Conservation (phyloP, 1,140 invertebrate species). For the Eurosta solidaginis region DNA sequence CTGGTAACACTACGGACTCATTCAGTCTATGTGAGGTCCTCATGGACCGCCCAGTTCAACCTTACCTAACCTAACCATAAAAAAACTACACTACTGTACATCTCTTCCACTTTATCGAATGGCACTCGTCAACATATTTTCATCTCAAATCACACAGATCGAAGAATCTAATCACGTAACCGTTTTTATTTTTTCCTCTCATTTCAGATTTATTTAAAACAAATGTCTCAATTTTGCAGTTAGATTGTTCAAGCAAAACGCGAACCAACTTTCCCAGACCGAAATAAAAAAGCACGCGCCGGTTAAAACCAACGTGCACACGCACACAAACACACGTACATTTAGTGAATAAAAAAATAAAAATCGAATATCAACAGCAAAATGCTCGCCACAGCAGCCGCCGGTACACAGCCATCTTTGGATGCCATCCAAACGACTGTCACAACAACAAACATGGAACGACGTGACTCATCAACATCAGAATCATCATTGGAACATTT, state of each 20-base stretch:
- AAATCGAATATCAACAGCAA: constrained; percentile 8
- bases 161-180: constrained; percentile 18
- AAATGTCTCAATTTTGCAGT: neutral
- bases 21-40: too few relatives aligned
- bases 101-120: neutral
- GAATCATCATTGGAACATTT: constrained; percentile 58
- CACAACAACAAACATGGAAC: constrained; percentile 44
- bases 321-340: neutral
- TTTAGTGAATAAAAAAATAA: neutral
- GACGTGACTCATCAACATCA: constrained; percentile 54
- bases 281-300: neutral
- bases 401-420: neutral
- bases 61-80: too few relatives aligned
- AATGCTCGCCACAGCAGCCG: constrained; percentile 32
- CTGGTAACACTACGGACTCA: too few relatives aligned
- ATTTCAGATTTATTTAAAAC: constrained; percentile 11
- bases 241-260: neutral
- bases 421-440: neutral
- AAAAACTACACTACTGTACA: too few relatives aligned
- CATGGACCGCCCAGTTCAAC: too few relatives aligned
- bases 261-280: neutral
- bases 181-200: constrained; percentile 10
- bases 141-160: constrained; percentile 20
- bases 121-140: neutral
- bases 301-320: neutral